Percentiles rank a stretch among this genome's conserved stretches.
Evolutionary conservation across 2,797 vertebrate species (phyloP).

Genomic region (Gallinago stenura): DNA sequence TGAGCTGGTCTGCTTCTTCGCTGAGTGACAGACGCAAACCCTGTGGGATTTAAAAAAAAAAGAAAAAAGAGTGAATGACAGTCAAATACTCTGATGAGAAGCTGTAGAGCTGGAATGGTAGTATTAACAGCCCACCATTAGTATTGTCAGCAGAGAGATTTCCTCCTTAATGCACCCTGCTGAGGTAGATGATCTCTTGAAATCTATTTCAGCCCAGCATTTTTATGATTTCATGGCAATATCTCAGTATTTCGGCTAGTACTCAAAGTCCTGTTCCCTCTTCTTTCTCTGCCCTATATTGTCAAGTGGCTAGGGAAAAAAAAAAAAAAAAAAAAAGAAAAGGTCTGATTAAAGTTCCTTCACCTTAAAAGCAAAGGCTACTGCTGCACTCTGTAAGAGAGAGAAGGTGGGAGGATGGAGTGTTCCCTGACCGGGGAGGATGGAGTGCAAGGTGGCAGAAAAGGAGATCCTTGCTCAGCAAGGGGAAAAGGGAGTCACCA

Average conservation of each 20-base stretch:
- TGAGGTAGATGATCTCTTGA: background rate
- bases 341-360: background rate
- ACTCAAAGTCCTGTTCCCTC: background rate
- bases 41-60: background rate
- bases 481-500: background rate
- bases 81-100: background rate
- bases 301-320: background rate
- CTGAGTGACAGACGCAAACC: background rate
- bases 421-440: fast-evolving
- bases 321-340: no score
- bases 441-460: background rate
- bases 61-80: background rate
- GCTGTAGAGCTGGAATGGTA: background rate
- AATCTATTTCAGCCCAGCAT: background rate
- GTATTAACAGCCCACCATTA: background rate
- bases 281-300: background rate
- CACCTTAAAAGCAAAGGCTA: background rate
- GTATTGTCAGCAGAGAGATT: background rate
- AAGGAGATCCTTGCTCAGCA: background rate
- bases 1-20: background rate
- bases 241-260: background rate
- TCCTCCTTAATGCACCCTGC: background rate
- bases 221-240: background rate
- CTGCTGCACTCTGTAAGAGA: background rate
- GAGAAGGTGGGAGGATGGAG: background rate